phyloP scores from a whole-genome alignment of 2,888 invertebrate species.

The Euphydryas editha region DNA sequence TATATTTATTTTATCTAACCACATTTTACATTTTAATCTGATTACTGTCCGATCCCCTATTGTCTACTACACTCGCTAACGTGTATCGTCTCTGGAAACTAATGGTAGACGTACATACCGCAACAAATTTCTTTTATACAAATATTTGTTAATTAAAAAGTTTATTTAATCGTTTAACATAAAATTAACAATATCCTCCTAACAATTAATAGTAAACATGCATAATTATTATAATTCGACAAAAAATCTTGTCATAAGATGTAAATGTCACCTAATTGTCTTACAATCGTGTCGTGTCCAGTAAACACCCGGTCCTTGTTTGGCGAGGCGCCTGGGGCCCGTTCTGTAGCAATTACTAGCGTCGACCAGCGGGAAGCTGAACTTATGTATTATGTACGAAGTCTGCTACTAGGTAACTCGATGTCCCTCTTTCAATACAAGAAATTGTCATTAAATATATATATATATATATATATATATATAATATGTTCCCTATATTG shows the following conservation, averaged over 20 bases:
- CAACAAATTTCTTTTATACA: too few relatives aligned
- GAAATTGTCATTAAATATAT: slow-evolving; percentile 1
- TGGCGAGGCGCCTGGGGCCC: slow-evolving; percentile 56
- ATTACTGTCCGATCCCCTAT: too few relatives aligned
- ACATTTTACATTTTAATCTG: too few relatives aligned
- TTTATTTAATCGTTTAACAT: not conserved
- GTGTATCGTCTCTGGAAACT: too few relatives aligned
- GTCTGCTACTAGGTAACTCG: slow-evolving; percentile 32
- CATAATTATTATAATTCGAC: not conserved
- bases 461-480: not conserved
- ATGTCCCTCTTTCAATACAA: slow-evolving; percentile 16
- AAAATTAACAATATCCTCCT: not conserved
- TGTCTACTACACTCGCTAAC: too few relatives aligned
- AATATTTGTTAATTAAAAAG: too few relatives aligned
- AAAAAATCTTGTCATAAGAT: not conserved
- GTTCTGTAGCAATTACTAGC: slow-evolving; percentile 55
- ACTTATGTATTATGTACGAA: slow-evolving; percentile 46
- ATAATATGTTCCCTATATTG: not conserved
- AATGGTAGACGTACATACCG: too few relatives aligned
- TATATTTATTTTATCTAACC: too few relatives aligned
- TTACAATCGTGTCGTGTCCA: slow-evolving; percentile 33
- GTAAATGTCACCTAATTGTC: slow-evolving; percentile 13
- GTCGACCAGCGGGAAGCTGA: slow-evolving; percentile 35
- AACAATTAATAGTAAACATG: not conserved
- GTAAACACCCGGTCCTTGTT: slow-evolving; percentile 48